Conservation (phyloP, 2,797 vertebrate species). For the Lindbergichthys nudifrons region DNA sequence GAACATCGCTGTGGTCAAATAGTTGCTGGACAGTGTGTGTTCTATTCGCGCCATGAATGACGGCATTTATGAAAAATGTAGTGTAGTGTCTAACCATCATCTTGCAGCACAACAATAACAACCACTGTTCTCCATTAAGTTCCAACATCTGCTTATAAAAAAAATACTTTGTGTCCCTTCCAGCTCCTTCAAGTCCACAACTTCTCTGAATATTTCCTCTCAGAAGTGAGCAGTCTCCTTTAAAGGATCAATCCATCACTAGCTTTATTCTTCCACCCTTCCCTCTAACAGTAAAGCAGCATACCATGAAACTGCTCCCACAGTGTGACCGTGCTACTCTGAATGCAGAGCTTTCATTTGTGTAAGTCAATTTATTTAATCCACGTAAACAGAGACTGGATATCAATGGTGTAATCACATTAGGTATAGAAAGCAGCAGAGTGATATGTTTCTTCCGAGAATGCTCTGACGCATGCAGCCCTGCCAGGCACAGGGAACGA, state of each 20-base stretch:
- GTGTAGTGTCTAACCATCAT: constrained; percentile 53
- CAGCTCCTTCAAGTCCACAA: constrained; percentile 21
- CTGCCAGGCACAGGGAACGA: constrained; percentile 53
- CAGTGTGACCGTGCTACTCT: constrained; percentile 7
- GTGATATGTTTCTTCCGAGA: constrained; percentile 55
- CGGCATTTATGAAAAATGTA: constrained; percentile 68
- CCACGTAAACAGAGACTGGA: constrained; percentile 31
- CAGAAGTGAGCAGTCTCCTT: not conserved
- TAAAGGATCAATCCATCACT: not conserved
- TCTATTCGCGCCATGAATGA: constrained; percentile 74
- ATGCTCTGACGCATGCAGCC: constrained; percentile 39
- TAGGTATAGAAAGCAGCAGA: constrained; percentile 11
- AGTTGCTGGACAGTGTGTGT: constrained; percentile 60
- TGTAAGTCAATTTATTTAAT: constrained; percentile 29
- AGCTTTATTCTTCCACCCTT: constrained; percentile 9
- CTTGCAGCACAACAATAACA: constrained; percentile 67
- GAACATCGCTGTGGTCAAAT: constrained; percentile 39
- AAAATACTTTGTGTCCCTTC: constrained; percentile 42
- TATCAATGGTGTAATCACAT: constrained; percentile 60
- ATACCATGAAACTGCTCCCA: not conserved
- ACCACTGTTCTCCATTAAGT: constrained; percentile 70
- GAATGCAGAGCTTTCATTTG: constrained; percentile 34
- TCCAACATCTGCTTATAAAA: constrained; percentile 37
- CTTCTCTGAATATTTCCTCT: constrained; percentile 9
- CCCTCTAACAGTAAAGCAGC: not conserved